Base-by-base conservation (phyloP, 2,888 invertebrate genomes). In the Andrena dorsata region DNA sequence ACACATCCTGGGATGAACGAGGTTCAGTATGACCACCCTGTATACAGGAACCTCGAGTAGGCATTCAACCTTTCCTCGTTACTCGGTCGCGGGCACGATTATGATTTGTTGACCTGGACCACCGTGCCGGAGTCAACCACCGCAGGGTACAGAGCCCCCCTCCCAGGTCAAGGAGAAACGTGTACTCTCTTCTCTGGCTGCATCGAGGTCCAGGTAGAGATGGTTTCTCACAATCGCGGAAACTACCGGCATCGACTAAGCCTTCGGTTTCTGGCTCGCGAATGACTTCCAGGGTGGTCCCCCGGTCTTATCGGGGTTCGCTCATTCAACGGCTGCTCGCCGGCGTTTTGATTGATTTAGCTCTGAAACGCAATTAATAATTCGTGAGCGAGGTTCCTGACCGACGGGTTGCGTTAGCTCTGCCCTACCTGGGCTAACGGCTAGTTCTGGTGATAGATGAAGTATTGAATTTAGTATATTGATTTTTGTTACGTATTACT, bases 91-190 rank as follows among this genome's bases (percentile, higher is more conserved):
- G 90, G 89, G 90, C 92, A 92, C 91, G 92, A 92, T 92, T 92
- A 92, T 92, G 92, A 92, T 92, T 92, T 91, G 92, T 91, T 91
- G 91, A 88, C 90, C 86, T 86, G 90, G 92, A 92, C 92, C 92
- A 92, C 92, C 92, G 88, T 88, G 91, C 78, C 86, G 83, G 88
- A 89, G 86, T 82, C 85, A 84, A 86, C 84, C 88, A 87, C 88
- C 85, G 86, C 84, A 80, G 83, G 81, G 64, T 83, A 75, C 76
- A 77, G n/a, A 26, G 47, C 75, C 49, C 72, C 61, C 56, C 56
- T 47, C 69, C 49, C 63, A 60, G 69, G 69, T 82, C 61, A 76
- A 64, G 69, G 61, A 79, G 75, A 85, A 64, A 53, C 73, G 63
- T 74, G 53, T 47, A 16, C 30, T 26, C 65, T 23, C 63, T 41